These are phyloP conservation scores for Callocephalon fimbriatum DNA, from an alignment of 2,113 vertebrate species.

Conservation along the genomic window DNA sequence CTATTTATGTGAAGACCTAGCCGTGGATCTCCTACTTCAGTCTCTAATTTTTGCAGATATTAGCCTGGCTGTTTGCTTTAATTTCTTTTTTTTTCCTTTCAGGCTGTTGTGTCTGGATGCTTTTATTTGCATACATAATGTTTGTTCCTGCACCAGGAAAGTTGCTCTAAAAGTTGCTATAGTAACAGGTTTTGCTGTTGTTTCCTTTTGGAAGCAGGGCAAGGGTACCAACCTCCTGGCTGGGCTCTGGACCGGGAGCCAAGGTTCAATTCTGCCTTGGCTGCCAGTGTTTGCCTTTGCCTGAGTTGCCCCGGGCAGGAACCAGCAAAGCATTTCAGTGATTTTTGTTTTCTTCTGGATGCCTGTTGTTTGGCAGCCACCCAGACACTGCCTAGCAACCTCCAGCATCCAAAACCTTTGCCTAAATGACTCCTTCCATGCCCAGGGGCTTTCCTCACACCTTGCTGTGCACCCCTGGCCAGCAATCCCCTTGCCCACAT, in stretches of 20 bases:
- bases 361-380: neutral
- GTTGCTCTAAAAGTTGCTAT: neutral
- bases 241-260: fast-evolving
- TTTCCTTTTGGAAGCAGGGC: neutral
- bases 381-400: neutral
- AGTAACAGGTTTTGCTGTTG: neutral
- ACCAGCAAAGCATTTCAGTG: neutral
- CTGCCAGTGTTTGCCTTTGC: neutral
- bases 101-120: neutral
- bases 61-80: neutral
- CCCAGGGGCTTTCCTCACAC: neutral
- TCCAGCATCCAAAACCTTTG: neutral
- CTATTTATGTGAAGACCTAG: neutral
- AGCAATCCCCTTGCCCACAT: fast-evolving
- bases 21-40: neutral
- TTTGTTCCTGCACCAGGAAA: neutral
- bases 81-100: fast-evolving
- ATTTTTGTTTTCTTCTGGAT: neutral
- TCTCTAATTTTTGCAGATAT: neutral
- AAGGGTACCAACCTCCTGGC: neutral
- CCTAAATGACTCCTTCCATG: neutral
- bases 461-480: neutral
- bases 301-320: neutral
- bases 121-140: neutral
- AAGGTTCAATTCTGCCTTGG: neutral